These are phyloP conservation scores for Trichopria drosophilae DNA, from an alignment of 2,888 invertebrate genomes.

Conservation along the genomic window DNA sequence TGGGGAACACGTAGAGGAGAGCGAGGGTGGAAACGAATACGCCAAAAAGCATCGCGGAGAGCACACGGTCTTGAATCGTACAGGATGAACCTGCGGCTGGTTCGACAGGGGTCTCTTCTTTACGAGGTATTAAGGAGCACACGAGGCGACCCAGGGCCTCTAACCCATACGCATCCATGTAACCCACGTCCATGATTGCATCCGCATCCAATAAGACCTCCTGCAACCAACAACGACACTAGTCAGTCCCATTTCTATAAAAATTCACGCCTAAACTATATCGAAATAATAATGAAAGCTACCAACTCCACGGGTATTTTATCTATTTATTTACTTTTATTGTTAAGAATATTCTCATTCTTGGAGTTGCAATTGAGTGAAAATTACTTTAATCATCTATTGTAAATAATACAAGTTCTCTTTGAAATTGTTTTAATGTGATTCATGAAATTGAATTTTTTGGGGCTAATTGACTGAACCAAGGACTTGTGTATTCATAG, in stretches of 20 bases:
- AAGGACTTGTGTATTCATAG: too few species aligned
- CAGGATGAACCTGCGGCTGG: constrained; percentile 50
- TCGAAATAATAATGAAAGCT: too few species aligned
- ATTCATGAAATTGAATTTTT: too few species aligned
- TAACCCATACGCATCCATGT: constrained; percentile 57
- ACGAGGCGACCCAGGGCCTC: constrained; percentile 53
- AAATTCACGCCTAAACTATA: too few species aligned
- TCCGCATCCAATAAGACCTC: constrained; percentile 58
- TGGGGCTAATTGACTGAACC: too few species aligned
- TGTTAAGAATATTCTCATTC: too few species aligned
- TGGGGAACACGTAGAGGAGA: constrained; percentile 60
- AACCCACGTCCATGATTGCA: constrained; percentile 58
- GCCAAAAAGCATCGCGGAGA: constrained; percentile 54
- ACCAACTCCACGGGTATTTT: too few species aligned
- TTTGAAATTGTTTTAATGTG: too few species aligned
- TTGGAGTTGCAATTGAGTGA: too few species aligned
- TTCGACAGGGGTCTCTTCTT: constrained; percentile 37
- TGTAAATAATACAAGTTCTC: too few species aligned
- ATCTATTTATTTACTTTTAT: too few species aligned
- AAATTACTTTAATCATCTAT: too few species aligned
- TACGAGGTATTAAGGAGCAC: constrained; percentile 47
- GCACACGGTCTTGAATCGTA: constrained; percentile 54
- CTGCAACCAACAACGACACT: constrained; percentile 59
- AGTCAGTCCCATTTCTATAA: constrained; percentile 53
- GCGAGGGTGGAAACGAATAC: constrained; percentile 60